Evolutionary conservation across 2,888 invertebrate genomes (phyloP).

Genomic region (Dilophus febrilis): DNA sequence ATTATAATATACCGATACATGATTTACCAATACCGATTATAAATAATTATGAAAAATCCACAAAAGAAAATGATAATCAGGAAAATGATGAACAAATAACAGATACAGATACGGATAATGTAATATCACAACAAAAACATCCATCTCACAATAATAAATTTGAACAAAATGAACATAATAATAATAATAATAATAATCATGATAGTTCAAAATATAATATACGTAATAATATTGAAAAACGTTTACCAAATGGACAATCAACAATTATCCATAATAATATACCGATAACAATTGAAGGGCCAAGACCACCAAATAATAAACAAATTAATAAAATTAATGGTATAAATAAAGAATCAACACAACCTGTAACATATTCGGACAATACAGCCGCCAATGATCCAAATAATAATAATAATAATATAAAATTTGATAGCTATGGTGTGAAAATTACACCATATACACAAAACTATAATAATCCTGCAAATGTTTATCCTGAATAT

Average conservation of each 20-base stretch:
- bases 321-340: not conserved
- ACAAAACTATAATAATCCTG: not conserved
- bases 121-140: too few species aligned
- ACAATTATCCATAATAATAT: constrained; percentile 4
- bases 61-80: not conserved
- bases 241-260: not conserved
- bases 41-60: not conserved
- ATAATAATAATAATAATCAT: too few species aligned
- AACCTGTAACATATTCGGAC: not conserved
- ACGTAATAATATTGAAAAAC: too few species aligned
- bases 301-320: not conserved
- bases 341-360: not conserved
- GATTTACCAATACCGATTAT: not conserved
- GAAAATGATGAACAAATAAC: not conserved
- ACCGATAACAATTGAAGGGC: constrained; percentile 3
- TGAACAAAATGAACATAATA: too few species aligned
- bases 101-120: too few species aligned
- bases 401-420: too few species aligned
- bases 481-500: constrained; percentile 4
- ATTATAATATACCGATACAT: constrained; percentile 14
- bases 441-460: constrained; percentile 13
- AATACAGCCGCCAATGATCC: not conserved
- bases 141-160: too few species aligned
- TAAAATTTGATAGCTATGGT: constrained; percentile 22
- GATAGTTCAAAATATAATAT: too few species aligned